Base-by-base conservation (phyloP, 2,113 vertebrate species). In the Pardalotus punctatus region DNA sequence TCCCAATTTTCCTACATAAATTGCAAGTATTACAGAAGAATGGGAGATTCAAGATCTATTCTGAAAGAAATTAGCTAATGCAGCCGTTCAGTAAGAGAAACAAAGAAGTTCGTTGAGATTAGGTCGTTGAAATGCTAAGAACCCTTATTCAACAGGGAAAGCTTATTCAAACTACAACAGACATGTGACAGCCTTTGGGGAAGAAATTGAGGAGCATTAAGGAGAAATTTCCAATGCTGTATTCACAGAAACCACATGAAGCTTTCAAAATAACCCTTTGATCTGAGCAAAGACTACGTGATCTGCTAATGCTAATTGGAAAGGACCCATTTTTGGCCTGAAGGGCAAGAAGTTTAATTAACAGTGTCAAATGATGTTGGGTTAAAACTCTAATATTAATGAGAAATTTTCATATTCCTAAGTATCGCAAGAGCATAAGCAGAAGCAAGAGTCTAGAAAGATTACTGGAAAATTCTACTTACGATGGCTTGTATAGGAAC, bases 301-400 rank as follows among this genome's bases (percentile, higher is more conserved):
- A 89, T 95, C 64, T 50, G 15, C 35, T 56, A 66, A 4, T 69
- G 48, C 47, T 92, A 70, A 74, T 74, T 65, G 48, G 56, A 67
- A 87, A 72, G n/a, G n/a, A 72, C 5, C 14, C 13, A 25, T 73
- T 78, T 67, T 72, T 91, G 82, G 53, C 54, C 66, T 94, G 72
- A 81, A 93, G 87, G 73, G 58, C 36, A 66, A 87, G 54, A 87
- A 89, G 79, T 67, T 81, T 94, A 82, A 93, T 95, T 93, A 96
- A 94, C 36, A 81, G 10, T 57, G 14, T 88, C 58, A 79, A 81
- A 74, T 67, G 29, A n/a, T 4, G 2, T 58, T 89, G 31, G 51
- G 48, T 81, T 96, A 76, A 23, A 83, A 90, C 45, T 56, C 53
- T 79, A 81, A 69, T 38, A 81, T 66, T 89, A 93, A 87, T 78